Conservation (phyloP, 2,888 invertebrate species). For the Willowsia nigromaculata region DNA sequence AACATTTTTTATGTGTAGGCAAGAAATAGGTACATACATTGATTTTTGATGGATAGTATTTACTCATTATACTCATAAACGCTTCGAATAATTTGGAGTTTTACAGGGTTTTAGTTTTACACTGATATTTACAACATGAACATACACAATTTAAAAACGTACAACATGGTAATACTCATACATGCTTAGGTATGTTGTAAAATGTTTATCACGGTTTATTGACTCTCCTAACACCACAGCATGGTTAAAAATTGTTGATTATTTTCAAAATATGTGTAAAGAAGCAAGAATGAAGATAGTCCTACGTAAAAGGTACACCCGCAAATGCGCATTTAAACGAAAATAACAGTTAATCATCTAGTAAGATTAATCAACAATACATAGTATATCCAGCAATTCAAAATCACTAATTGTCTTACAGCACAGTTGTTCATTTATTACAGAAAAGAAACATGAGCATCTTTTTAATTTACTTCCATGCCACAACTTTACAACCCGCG, state of each 20-base stretch:
- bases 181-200: not conserved
- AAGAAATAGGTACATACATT: no score
- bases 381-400: not conserved
- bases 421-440: not conserved
- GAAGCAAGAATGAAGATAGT: constrained; percentile 26
- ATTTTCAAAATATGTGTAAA: not conserved
- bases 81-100: not conserved
- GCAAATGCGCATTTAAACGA: constrained; percentile 51
- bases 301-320: constrained; percentile 26
- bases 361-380: constrained; percentile 25
- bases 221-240: constrained; percentile 55
- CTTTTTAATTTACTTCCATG: no score
- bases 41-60: not conserved
- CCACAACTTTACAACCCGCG: no score
- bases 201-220: constrained; percentile 53
- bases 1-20: no score
- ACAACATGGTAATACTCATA: constrained; percentile 48
- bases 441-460: no score
- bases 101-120: not conserved
- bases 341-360: constrained; percentile 51
- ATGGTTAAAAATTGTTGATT: constrained; percentile 28
- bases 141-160: not conserved
- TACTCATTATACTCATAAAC: not conserved
- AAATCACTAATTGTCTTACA: not conserved
- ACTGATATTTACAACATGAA: not conserved